phyloP scores from a whole-genome alignment of 2,888 invertebrate species.

The Dendrolimus pini region DNA sequence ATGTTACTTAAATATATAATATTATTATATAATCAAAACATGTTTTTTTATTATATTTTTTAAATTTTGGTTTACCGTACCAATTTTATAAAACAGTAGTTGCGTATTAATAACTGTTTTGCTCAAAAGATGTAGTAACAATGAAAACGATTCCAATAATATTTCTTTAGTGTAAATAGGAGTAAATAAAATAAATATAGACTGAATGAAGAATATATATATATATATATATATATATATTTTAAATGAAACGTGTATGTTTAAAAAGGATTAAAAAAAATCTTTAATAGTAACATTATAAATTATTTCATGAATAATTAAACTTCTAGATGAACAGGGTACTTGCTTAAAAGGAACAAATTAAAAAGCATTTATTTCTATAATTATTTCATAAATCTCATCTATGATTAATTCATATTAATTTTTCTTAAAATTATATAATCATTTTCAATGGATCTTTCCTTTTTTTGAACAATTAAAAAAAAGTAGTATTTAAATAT shows the following conservation, averaged over 20 bases:
- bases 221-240: neutral
- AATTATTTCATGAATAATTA: too few relatives aligned
- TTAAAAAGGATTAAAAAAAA: too few relatives aligned
- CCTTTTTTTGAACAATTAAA: too few relatives aligned
- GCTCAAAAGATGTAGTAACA: neutral
- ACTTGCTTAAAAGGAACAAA: too few relatives aligned
- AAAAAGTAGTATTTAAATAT: too few relatives aligned
- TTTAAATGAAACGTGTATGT: neutral
- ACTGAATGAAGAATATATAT: neutral
- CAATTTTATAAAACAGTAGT: neutral
- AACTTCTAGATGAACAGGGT: too few relatives aligned
- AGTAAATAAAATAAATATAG: neutral
- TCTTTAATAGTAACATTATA: too few relatives aligned
- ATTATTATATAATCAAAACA: neutral
- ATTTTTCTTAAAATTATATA: too few relatives aligned
- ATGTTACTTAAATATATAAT: neutral
- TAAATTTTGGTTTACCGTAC: neutral
- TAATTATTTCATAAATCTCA: too few relatives aligned
- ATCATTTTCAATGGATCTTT: too few relatives aligned
- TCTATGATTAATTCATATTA: too few relatives aligned
- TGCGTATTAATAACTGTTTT: neutral
- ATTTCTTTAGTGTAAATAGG: slow-evolving; percentile 11
- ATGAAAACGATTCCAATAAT: slow-evolving; percentile 8
- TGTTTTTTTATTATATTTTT: neutral
- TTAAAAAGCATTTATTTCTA: too few relatives aligned